Conservation (phyloP, 1,140 invertebrate species). For the Daktulosphaira vitifoliae region DNA sequence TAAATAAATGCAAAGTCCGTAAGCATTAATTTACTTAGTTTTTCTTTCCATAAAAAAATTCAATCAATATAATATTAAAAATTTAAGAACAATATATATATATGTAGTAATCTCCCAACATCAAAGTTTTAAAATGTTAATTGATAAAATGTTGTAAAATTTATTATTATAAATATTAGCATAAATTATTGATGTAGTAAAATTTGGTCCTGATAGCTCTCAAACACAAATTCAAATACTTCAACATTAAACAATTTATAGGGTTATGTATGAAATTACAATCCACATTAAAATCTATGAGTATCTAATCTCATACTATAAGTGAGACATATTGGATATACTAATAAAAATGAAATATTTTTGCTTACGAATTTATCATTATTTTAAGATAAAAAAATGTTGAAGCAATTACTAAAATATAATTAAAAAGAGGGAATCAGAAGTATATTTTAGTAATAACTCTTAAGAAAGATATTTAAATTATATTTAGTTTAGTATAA, state of each 20-base stretch:
- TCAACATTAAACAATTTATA: too few species aligned
- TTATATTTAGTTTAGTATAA: too few species aligned
- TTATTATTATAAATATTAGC: background rate
- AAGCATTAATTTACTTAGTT: conserved; percentile 6
- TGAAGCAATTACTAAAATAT: conserved; percentile 8
- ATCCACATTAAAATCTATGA: too few species aligned
- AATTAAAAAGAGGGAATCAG: conserved; percentile 30
- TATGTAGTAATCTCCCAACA: background rate
- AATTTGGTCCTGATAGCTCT: too few species aligned
- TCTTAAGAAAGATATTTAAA: too few species aligned
- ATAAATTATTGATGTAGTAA: too few species aligned
- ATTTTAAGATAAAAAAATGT: conserved; percentile 7
- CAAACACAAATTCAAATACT: too few species aligned
- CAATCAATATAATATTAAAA: conserved; percentile 4
- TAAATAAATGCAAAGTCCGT: background rate
- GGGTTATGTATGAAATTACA: too few species aligned
- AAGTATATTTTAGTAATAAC: background rate
- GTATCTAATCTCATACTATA: too few species aligned
- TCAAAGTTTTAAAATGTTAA: conserved; percentile 8
- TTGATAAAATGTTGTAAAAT: background rate
- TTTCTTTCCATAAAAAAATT: conserved; percentile 23
- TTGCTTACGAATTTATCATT: background rate
- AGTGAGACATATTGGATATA: too few species aligned
- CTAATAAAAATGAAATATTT: conserved; percentile 12
- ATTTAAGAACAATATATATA: conserved; percentile 3